Percentiles rank a stretch among this genome's conserved stretches.
Evolutionary conservation across 2,797 vertebrate genomes (phyloP).

Genomic region (Bradypodion ventrale): DNA sequence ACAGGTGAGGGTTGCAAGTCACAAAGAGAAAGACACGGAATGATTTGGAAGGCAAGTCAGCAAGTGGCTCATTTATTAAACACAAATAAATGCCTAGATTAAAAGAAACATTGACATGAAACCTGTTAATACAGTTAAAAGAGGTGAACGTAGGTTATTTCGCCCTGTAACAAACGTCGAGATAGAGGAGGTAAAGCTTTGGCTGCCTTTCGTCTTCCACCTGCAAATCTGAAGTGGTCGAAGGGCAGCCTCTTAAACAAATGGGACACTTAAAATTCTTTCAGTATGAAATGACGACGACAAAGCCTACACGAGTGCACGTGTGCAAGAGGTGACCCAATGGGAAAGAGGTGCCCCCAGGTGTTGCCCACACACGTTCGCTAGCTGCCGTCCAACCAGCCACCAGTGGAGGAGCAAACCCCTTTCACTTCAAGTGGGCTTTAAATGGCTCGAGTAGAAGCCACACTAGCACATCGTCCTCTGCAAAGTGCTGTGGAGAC

Average conservation of each 20-base stretch:
- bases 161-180: constrained; percentile 1
- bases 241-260: neutral
- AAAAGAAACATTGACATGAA: constrained; percentile 62
- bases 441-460: neutral
- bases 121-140: constrained; percentile 38
- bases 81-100: constrained; percentile 28
- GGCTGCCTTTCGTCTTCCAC: no score
- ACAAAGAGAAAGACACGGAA: neutral
- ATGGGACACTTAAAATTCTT: neutral
- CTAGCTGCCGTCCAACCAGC: neutral
- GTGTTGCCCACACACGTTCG: neutral
- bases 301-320: neutral
- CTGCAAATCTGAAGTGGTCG: neutral
- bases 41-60: constrained; percentile 40
- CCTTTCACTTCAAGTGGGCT: neutral
- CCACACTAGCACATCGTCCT: no score
- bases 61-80: constrained; percentile 45
- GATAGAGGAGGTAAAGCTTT: constrained; percentile 17
- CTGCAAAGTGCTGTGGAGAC: neutral
- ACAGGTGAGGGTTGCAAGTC: neutral
- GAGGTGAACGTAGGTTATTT: neutral
- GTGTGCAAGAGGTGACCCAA: neutral
- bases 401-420: no score
- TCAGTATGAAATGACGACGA: constrained; percentile 28
- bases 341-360: neutral